Percentiles rank a stretch among this genome's conserved stretches.
Conservation (phyloP, 1,140 invertebrate species). For the Venturia canescens region DNA sequence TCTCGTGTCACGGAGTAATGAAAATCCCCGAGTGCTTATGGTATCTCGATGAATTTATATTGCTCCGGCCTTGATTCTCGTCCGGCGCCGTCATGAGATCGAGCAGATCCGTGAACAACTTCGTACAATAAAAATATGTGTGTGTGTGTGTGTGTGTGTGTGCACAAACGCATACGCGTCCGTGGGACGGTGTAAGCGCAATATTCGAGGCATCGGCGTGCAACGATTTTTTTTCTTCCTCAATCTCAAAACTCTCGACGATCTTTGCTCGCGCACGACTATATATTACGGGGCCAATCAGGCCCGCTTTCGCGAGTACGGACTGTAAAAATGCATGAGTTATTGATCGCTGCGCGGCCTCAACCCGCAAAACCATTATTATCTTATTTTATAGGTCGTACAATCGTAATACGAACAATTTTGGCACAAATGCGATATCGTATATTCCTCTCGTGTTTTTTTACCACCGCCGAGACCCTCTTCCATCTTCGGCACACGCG, state of each 20-base stretch:
- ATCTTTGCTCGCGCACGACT: slow-evolving; percentile 32
- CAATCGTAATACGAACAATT: slow-evolving; percentile 49
- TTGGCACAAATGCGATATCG: slow-evolving; percentile 26
- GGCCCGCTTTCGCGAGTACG: slow-evolving; percentile 45
- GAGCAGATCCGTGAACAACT: slow-evolving; percentile 3
- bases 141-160: no score
- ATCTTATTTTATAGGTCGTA: slow-evolving; percentile 51
- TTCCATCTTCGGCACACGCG: neutral
- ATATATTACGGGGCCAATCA: slow-evolving; percentile 45
- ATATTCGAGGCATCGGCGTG: slow-evolving; percentile 36
- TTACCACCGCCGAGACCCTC: neutral
- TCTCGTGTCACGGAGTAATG: slow-evolving; percentile 61
- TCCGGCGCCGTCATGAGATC: slow-evolving; percentile 26
- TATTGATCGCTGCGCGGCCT: slow-evolving; percentile 39
- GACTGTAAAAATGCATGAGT: slow-evolving; percentile 50
- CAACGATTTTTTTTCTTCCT: slow-evolving; percentile 9
- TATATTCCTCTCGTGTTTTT: neutral
- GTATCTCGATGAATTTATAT: slow-evolving; percentile 51
- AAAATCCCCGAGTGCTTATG: slow-evolving; percentile 62
- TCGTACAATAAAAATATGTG: neutral
- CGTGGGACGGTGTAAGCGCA: no score
- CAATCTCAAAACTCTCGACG: slow-evolving; percentile 24
- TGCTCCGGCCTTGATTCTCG: slow-evolving; percentile 60
- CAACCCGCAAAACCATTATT: slow-evolving; percentile 43
- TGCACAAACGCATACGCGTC: no score